Base-by-base conservation (phyloP, 64 coral and sea anemone genomes). In the Montipora sp. region DNA sequence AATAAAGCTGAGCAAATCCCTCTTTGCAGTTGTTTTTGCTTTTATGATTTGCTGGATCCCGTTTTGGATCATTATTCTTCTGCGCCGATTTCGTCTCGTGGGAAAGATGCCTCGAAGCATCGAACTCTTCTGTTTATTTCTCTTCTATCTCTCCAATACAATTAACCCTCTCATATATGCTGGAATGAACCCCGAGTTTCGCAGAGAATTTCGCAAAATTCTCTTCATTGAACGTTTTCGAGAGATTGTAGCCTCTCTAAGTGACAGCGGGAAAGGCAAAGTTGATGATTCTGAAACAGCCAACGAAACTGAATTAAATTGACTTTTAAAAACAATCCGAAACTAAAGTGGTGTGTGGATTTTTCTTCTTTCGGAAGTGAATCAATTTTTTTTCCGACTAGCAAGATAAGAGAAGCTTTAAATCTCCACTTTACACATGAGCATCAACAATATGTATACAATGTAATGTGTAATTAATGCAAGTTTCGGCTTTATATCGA, bases 21-120 rank as follows among this genome's bases (percentile, higher is more conserved):
- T 77, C 3, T 77, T 77, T 19, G 75, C 75, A 18, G 47, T 50
- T 77, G 75, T 77, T 50, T 77, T 77, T 9, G 75, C 75, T 2
- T 77, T 77, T 45, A 77, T 77, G 75, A 48, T 77, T 16, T 77
- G 75, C 75, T 77, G 75, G 75, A 49, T 77, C 14, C 75, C 75
- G 5, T 48, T 51, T 48, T 50, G 75, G 75, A 49, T 77, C 47
- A 77, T 77, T 5, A 15, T 77, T 49, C 2, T 77, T 77, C 44
- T 77, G 5, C 75, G 47, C 3, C 75, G 75, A 3, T 77, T 51
- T 48, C 75, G 12, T 77, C 75, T 77, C 14, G 47, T 77, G 0
- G 75, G 1, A 47, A 19, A 2, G 14, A 51, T 77, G 15, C 46
- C 46, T 19, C 44, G 75, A 77, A 77, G 15, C 44, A 0, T 77